phyloP scores from a whole-genome alignment of 2,888 invertebrate genomes.

The Hypomecis punctinalis region DNA sequence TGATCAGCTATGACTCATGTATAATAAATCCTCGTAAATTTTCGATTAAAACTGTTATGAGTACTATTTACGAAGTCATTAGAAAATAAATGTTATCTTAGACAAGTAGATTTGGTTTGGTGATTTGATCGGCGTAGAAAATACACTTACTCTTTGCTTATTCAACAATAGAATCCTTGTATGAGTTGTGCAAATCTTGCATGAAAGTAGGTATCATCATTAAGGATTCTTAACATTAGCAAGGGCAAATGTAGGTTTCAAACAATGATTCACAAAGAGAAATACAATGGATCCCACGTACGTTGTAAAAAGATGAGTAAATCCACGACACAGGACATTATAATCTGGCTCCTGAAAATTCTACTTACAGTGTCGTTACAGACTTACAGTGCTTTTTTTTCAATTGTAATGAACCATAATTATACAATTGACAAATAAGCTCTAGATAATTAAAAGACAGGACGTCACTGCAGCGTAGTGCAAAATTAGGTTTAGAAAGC shows the following conservation, averaged over 20 bases:
- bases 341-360: background rate
- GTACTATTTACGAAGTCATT: too few relatives aligned
- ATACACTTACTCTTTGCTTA: background rate
- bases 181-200: conserved; percentile 16
- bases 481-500: conserved; percentile 6
- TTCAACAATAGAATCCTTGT: conserved; percentile 9
- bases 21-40: too few relatives aligned
- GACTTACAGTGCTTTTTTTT: too few relatives aligned
- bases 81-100: too few relatives aligned
- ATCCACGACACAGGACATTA: background rate
- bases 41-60: too few relatives aligned
- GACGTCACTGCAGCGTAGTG: background rate
- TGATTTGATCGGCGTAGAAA: too few relatives aligned
- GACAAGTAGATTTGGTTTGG: too few relatives aligned
- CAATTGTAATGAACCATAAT: too few relatives aligned
- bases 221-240: conserved; percentile 10
- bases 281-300: conserved; percentile 16
- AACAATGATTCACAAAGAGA: conserved; percentile 1
- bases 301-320: conserved; percentile 2
- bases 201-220: conserved; percentile 8
- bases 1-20: too few relatives aligned
- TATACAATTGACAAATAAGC: too few relatives aligned
- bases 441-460: too few relatives aligned
- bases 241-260: conserved; percentile 15
- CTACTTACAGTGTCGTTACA: too few relatives aligned